Evolutionary conservation across 2,888 invertebrate species (phyloP), one percentile per base, ranked within the genome.

Genomic region (Nebria salina): DNA sequence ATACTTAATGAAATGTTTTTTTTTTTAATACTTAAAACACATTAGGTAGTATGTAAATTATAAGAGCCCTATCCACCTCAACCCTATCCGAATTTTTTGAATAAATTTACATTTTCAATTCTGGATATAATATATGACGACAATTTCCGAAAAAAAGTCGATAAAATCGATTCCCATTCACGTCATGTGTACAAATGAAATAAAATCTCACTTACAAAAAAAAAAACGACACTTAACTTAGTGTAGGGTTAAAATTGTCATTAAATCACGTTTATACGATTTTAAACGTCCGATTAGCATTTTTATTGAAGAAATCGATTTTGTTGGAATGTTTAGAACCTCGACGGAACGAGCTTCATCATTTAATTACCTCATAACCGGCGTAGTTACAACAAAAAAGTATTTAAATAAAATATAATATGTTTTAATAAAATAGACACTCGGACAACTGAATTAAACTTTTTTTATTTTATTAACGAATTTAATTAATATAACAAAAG

Each of bases 241-340:
- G 70, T 54, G 70, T 26, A 34, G 42, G 13, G 66, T 34, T 78
- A 74, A 74, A 80, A 80, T 72, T 68, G 72, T 75, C 80, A 65
- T 80, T 80, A 80, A 80, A 75, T 75, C 75, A 70, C 80, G 25
- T 80, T 80, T 80, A 80, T 80, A 80, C 75, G 80, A 80, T 80
- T 80, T 80, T 80, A 80, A 80, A 80, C 65, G 72, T 75, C 80
- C 75, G 54, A 80, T 80, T 80, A 75, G 75, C 80, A 80, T 80
- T 75, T 80, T 80, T 80, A 80, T 80, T 75, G 79, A 79, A 79
- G 79, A 65, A 42, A 65, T 66, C 68, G 79, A 73, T 73, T 73
- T 73, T 41, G 9, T 26, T 70, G 70, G 70, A 70, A 70, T 70
- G 70, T 70, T 70, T 11, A 20, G 34, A 70, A 70, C 54, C 54